Conservation (phyloP, 2,113 vertebrate genomes). For the Petromus typicus region DNA sequence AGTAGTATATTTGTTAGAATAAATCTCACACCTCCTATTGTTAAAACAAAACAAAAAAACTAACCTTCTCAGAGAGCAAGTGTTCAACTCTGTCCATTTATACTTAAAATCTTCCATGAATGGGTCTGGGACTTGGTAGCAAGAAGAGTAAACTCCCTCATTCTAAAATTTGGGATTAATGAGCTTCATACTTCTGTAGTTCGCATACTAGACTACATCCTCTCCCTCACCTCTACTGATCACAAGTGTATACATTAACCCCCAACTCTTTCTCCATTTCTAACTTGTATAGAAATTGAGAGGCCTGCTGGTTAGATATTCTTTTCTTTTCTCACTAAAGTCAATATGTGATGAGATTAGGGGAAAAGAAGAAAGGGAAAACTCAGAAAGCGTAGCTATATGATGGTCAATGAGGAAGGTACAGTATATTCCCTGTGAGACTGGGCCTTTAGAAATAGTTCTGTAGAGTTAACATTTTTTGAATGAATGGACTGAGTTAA, state of each 20-base stretch:
- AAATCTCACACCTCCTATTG: background rate
- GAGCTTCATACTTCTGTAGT: background rate
- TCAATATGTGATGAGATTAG: constrained; percentile 57
- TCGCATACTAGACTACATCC: background rate
- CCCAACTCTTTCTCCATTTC: background rate
- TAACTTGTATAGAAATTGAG: background rate
- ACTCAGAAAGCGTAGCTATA: background rate
- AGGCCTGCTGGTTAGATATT: background rate
- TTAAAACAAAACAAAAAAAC: background rate
- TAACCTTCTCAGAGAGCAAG: too few relatives aligned
- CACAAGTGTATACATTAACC: background rate
- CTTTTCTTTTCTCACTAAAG: constrained; percentile 27
- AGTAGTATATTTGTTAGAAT: too few relatives aligned
- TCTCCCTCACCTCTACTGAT: background rate
- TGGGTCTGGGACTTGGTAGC: background rate
- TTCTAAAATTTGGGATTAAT: background rate
- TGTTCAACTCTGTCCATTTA: background rate
- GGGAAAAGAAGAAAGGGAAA: background rate
- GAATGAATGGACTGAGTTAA: constrained; percentile 8
- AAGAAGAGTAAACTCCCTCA: background rate
- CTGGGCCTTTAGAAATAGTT: background rate
- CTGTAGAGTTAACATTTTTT: background rate
- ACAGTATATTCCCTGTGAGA: background rate
- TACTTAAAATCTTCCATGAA: background rate
- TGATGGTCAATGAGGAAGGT: background rate